phyloP scores from a whole-genome alignment of 1,140 invertebrate genomes.

The Meloidogyne hapla region DNA sequence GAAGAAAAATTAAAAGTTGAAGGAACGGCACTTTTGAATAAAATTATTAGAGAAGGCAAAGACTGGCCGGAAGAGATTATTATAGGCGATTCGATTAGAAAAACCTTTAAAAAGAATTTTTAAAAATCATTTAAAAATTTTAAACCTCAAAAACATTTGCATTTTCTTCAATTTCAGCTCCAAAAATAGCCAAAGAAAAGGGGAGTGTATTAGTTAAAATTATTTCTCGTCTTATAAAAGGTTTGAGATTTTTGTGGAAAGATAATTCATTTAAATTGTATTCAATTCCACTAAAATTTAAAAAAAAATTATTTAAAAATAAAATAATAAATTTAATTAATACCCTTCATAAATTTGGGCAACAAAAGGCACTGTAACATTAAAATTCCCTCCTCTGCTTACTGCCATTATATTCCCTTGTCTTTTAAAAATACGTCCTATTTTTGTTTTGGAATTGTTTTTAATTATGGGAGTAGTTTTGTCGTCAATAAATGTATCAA shows the following conservation, averaged over 20 bases:
- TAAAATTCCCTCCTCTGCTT: constrained; percentile 53
- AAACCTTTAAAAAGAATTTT: not conserved
- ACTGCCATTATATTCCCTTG: constrained; percentile 50
- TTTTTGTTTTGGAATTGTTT: not conserved
- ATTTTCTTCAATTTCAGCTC: constrained; percentile 36
- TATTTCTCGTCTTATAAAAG: constrained; percentile 31
- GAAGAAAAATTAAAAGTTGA: constrained; percentile 70
- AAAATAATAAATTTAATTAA: constrained; percentile 1
- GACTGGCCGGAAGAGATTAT: constrained; percentile 70
- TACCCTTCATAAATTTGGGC: constrained; percentile 42
- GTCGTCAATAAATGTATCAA: constrained; percentile 35
- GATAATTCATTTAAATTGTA: constrained; percentile 45
- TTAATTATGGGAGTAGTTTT: not conserved
- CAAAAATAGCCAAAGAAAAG: constrained; percentile 48
- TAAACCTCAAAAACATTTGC: constrained; percentile 38
- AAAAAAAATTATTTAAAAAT: not conserved
- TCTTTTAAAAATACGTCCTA: constrained; percentile 9
- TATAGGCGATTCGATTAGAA: constrained; percentile 30
- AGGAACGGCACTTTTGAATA: constrained; percentile 66
- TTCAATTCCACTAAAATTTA: constrained; percentile 30
- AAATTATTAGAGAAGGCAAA: constrained; percentile 68
- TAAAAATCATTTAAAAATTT: constrained; percentile 14
- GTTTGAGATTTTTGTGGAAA: constrained; percentile 40
- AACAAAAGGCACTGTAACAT: constrained; percentile 48
- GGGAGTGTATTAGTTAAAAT: constrained; percentile 44